These are phyloP conservation scores for Crypturellus tataupa DNA, from an alignment of 2,797 vertebrate species.

Conservation along the genomic window DNA sequence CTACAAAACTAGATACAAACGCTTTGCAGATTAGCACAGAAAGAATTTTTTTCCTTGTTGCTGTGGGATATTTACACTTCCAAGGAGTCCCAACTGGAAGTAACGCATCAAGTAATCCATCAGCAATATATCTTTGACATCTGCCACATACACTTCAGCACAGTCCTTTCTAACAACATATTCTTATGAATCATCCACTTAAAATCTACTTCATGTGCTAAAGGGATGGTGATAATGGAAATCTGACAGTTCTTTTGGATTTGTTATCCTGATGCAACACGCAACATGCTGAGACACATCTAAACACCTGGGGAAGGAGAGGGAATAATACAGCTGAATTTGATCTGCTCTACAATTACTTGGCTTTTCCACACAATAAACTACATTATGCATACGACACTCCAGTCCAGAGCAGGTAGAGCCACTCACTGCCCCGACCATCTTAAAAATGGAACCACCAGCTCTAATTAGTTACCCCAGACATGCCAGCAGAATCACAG, in stretches of 20 bases:
- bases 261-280: conserved; percentile 18
- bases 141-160: conserved; percentile 61
- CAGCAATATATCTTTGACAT: conserved; percentile 63
- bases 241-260: conserved; percentile 68
- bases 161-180: conserved; percentile 26
- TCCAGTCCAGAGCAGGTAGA: neutral
- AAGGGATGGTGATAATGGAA: conserved; percentile 51
- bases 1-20: neutral
- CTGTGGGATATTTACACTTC: conserved; percentile 47
- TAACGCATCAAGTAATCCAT: conserved; percentile 40
- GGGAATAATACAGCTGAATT: neutral
- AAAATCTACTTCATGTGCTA: conserved; percentile 35
- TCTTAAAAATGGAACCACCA: neutral
- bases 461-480: neutral
- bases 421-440: neutral
- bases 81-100: neutral
- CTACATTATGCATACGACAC: neutral
- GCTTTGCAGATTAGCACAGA: neutral
- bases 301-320: neutral
- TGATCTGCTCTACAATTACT: neutral
- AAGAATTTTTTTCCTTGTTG: conserved; percentile 7
- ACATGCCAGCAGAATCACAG: neutral
- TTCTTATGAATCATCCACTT: conserved; percentile 55
- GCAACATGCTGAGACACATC: conserved; percentile 18
- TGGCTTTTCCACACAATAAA: neutral